Evolutionary conservation across 1,140 invertebrate species (phyloP).

Genomic region (Wiebesia pumilae): DNA sequence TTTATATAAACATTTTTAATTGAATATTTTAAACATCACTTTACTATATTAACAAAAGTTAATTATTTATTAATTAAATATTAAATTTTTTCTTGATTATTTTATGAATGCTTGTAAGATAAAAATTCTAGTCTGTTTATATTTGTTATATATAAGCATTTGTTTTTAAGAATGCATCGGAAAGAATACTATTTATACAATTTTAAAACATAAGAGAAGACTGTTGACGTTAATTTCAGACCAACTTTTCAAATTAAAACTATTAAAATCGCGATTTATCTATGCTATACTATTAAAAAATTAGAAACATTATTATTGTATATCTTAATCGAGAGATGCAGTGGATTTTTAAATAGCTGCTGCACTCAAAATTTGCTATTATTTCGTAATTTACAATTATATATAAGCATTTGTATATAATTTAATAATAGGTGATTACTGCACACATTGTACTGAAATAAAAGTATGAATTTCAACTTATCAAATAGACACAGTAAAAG

Average conservation of each 20-base stretch:
- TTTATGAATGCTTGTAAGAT: slow-evolving; percentile 16
- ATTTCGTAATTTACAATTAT: slow-evolving; percentile 31
- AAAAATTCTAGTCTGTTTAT: slow-evolving; percentile 39
- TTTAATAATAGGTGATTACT: slow-evolving; percentile 11
- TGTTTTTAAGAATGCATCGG: slow-evolving; percentile 13
- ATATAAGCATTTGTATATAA: slow-evolving; percentile 36
- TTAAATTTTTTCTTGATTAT: background rate
- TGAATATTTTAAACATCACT: background rate
- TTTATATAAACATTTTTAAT: background rate
- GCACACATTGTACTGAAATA: background rate
- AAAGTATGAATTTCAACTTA: background rate
- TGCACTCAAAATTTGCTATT: background rate
- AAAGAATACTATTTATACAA: slow-evolving; percentile 22
- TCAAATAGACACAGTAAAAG: background rate
- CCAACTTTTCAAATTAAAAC: background rate
- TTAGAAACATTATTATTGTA: slow-evolving; percentile 5
- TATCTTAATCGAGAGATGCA: slow-evolving; percentile 18
- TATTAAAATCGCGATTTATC: slow-evolving; percentile 11
- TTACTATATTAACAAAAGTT: background rate
- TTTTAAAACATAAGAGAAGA: slow-evolving; percentile 20
- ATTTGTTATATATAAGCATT: slow-evolving; percentile 27
- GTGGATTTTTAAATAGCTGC: background rate
- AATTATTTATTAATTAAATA: slow-evolving; percentile 20
- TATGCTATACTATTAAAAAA: background rate
- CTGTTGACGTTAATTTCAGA: slow-evolving; percentile 53